Percentiles rank a stretch among this genome's conserved stretches.
phyloP scores from a whole-genome alignment of 2,797 vertebrate species.

The Sebastiscus tertius region DNA sequence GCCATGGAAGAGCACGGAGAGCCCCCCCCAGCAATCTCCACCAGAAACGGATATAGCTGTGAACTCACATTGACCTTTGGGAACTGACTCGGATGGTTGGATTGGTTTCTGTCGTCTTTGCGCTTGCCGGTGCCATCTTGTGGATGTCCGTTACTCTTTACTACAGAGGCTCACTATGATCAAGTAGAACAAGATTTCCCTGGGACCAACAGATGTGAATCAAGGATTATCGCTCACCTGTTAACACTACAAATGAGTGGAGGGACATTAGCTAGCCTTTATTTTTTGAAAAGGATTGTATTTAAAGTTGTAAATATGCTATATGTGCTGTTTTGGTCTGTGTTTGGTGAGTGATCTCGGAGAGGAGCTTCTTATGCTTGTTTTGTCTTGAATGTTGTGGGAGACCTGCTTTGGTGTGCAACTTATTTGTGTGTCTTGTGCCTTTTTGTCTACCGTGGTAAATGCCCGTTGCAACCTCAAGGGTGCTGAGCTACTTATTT shows the following conservation, averaged over 20 bases:
- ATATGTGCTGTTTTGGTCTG: slow-evolving; percentile 38
- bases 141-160: slow-evolving; percentile 51
- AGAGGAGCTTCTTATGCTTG: slow-evolving; percentile 42
- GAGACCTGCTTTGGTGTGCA: slow-evolving; percentile 35
- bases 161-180: slow-evolving; percentile 51
- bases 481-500: slow-evolving; percentile 21
- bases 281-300: slow-evolving; percentile 44
- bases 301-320: slow-evolving; percentile 71
- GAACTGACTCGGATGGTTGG: slow-evolving; percentile 4
- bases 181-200: slow-evolving; percentile 33
- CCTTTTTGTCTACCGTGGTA: slow-evolving; percentile 13
- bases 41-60: slow-evolving; percentile 26
- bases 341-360: slow-evolving; percentile 43
- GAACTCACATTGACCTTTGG: slow-evolving; percentile 35
- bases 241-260: slow-evolving; percentile 72
- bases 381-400: slow-evolving; percentile 52
- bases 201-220: slow-evolving; percentile 57
- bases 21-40: slow-evolving; percentile 36
- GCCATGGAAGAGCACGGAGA: slow-evolving; percentile 17
- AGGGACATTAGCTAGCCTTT: slow-evolving; percentile 38
- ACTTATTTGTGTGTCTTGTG: slow-evolving; percentile 22
- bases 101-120: slow-evolving; percentile 38
- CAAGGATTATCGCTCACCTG: slow-evolving; percentile 30
- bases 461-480: slow-evolving; percentile 1
- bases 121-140: slow-evolving; percentile 55